These are phyloP conservation scores for Dolichoris vasculosae DNA, from an alignment of 1,140 invertebrate species.

Conservation along the genomic window DNA sequence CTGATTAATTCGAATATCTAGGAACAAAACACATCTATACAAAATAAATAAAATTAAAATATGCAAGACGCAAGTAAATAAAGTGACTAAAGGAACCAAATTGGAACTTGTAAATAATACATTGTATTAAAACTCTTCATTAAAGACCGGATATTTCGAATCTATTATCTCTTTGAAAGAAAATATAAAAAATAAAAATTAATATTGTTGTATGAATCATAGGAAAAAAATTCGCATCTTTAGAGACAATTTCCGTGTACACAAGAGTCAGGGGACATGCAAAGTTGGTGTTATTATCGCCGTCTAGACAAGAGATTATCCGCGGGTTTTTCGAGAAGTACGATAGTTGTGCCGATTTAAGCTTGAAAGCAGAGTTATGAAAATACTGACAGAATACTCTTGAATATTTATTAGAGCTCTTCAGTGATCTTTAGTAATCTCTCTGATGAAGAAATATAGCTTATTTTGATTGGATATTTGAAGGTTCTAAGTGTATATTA, in stretches of 20 bases:
- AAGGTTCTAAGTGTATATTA: neutral
- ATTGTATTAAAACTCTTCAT: neutral
- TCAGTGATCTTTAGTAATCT: neutral
- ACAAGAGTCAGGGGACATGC: neutral
- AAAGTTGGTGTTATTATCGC: slow-evolving; percentile 8
- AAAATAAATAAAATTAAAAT: neutral
- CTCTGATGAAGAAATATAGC: neutral
- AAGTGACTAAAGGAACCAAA: neutral
- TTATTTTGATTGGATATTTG: neutral
- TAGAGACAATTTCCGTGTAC: neutral
- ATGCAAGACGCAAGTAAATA: neutral
- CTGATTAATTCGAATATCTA: too few relatives aligned
- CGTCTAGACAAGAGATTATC: slow-evolving; percentile 20
- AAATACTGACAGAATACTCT: neutral
- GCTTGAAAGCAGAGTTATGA: neutral
- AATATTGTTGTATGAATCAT: neutral
- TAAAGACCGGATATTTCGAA: neutral
- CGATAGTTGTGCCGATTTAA: neutral
- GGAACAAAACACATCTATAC: too few relatives aligned
- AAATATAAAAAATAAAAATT: neutral
- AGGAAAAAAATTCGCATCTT: neutral
- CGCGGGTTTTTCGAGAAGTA: neutral
- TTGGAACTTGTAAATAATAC: neutral
- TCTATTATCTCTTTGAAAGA: neutral
- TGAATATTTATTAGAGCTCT: neutral